A percentile compares a stretch with the other conserved stretches of the same genome.
Evolutionary conservation across 2,113 vertebrate species (phyloP).

Genomic region (Pseudorasbora parva): DNA sequence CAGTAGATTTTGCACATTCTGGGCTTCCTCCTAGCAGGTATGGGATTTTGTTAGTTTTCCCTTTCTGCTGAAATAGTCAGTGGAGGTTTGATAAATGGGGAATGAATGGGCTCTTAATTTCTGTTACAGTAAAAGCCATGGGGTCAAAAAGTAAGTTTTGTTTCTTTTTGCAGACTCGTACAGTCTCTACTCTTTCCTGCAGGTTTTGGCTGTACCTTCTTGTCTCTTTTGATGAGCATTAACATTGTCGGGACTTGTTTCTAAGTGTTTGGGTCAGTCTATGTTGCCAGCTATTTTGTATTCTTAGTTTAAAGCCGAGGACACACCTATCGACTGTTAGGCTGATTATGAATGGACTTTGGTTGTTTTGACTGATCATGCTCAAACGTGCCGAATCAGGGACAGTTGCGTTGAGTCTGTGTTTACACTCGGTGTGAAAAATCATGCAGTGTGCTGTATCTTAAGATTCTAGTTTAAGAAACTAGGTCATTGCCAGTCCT

Average conservation of each 20-base stretch:
- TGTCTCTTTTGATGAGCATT: not conserved
- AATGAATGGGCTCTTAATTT: not conserved
- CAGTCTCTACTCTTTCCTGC: not conserved
- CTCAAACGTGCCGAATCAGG: too few relatives aligned
- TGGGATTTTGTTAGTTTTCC: not conserved
- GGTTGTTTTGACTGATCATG: too few relatives aligned
- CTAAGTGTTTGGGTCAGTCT: not conserved
- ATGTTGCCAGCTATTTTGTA: not conserved
- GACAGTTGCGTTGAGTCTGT: too few relatives aligned
- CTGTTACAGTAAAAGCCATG: not conserved
- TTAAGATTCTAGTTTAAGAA: too few relatives aligned
- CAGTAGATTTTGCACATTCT: not conserved
- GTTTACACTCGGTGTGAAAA: too few relatives aligned
- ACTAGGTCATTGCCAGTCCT: too few relatives aligned
- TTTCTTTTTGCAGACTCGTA: not conserved
- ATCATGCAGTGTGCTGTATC: too few relatives aligned
- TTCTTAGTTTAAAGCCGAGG: not conserved
- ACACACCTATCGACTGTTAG: too few relatives aligned
- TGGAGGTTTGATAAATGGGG: not conserved
- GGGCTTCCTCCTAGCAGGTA: not conserved
- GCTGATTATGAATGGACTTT: too few relatives aligned
- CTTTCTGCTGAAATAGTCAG: constrained; percentile 7
- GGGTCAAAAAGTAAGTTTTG: constrained; percentile 14
- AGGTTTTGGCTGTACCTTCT: not conserved
- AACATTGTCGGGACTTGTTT: not conserved